Evolutionary conservation across 2,113 vertebrate genomes (phyloP).

Genomic region (Herpailurus yagouaroundi): DNA sequence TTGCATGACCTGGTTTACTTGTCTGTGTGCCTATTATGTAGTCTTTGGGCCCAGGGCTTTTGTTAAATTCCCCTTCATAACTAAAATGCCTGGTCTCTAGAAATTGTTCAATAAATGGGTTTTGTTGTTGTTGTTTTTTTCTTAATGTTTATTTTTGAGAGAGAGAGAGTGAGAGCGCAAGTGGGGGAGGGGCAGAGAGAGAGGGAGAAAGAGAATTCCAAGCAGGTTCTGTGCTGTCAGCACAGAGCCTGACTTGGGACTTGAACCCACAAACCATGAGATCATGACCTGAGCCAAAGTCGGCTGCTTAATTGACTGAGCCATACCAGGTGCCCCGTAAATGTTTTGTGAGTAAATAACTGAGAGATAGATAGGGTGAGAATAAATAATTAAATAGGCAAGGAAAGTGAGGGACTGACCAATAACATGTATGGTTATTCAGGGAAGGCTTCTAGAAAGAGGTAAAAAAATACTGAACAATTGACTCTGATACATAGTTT

Average conservation of each 20-base stretch:
- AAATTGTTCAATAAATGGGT: background rate
- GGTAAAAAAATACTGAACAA: background rate
- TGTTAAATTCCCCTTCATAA: background rate
- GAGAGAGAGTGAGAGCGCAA: fast-evolving
- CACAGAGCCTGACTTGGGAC: too few species aligned
- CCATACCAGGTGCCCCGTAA: background rate
- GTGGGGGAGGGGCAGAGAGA: too few species aligned
- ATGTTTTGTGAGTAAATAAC: background rate
- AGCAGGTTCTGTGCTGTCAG: too few species aligned
- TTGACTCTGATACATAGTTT: background rate
- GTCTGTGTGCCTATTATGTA: background rate
- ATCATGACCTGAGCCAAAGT: too few species aligned
- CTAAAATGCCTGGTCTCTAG: background rate
- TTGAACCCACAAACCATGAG: too few species aligned
- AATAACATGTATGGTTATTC: background rate
- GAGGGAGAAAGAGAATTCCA: too few species aligned
- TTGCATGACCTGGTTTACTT: background rate
- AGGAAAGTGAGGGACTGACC: background rate
- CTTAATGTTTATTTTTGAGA: too few species aligned
- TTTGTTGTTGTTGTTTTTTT: too few species aligned
- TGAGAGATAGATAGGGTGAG: background rate
- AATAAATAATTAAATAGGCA: background rate
- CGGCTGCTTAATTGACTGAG: too few species aligned
- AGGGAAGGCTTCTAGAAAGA: background rate
- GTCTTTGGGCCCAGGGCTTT: background rate